These are phyloP conservation scores for Ecdyonurus torrentis DNA, from an alignment of 2,888 invertebrate genomes.

Conservation along the genomic window DNA sequence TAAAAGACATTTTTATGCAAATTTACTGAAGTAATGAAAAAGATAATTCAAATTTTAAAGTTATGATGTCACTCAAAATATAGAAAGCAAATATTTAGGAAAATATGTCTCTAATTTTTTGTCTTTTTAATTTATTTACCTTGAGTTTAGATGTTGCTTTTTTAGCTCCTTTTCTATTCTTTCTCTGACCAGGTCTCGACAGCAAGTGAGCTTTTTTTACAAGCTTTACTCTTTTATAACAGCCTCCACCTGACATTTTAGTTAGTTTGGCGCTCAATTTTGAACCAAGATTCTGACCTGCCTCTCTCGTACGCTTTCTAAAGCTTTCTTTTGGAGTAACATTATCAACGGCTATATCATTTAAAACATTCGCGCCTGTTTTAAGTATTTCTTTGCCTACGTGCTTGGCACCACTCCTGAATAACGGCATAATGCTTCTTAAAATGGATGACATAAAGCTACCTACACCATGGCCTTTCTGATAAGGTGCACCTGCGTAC, in stretches of 20 bases:
- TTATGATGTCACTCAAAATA: too few species aligned
- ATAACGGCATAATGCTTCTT: slow-evolving; percentile 6
- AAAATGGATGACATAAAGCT: slow-evolving; percentile 1
- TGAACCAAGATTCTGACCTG: neutral
- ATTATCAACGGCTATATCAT: neutral
- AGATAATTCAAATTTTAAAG: too few species aligned
- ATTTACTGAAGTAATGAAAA: too few species aligned
- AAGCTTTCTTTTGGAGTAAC: neutral
- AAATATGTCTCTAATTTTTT: too few species aligned
- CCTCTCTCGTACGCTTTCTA: neutral
- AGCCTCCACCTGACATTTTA: neutral
- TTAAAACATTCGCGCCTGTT: slow-evolving; percentile 3
- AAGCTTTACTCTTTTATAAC: neutral
- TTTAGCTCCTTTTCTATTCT: neutral
- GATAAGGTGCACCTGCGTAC: neutral
- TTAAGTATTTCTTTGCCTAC: slow-evolving; percentile 9
- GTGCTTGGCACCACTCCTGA: slow-evolving; percentile 8
- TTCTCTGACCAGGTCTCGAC: neutral
- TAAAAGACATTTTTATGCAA: neutral
- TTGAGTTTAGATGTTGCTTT: too few species aligned
- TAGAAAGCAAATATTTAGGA: too few species aligned
- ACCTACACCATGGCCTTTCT: slow-evolving; percentile 4
- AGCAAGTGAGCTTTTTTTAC: neutral
- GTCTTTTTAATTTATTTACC: too few species aligned
- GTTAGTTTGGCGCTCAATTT: neutral